Conservation (phyloP, 1,140 invertebrate genomes). For the Hylaeus volcanicus region DNA sequence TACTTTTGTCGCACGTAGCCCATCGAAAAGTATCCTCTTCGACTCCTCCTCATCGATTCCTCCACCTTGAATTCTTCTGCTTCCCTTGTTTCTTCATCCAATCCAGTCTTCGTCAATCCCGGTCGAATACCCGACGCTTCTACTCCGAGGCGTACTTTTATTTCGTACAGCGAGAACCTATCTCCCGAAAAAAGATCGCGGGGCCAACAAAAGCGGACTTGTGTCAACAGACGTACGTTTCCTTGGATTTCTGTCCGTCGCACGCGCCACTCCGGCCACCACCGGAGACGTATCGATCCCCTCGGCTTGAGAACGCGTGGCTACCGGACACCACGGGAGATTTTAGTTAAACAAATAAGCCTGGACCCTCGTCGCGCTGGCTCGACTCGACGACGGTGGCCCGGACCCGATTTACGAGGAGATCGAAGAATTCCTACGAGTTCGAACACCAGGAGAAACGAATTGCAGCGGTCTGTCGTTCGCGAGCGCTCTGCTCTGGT, state of each 20-base stretch:
- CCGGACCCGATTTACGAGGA: slow-evolving; percentile 54
- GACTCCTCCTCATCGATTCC: too few species aligned
- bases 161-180: too few species aligned
- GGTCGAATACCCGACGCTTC: too few species aligned
- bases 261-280: slow-evolving; percentile 56
- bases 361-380: slow-evolving; percentile 29
- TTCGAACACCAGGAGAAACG: too few species aligned
- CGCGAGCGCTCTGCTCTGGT: too few species aligned
- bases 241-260: slow-evolving; percentile 57
- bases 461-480: too few species aligned
- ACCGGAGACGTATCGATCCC: slow-evolving; percentile 55
- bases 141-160: too few species aligned
- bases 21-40: too few species aligned
- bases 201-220: slow-evolving; percentile 46
- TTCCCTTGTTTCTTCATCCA: too few species aligned
- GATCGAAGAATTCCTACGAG: background rate
- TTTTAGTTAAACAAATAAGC: slow-evolving; percentile 72
- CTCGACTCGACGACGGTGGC: slow-evolving; percentile 3
- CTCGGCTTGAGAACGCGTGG: slow-evolving; percentile 46
- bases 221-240: slow-evolving; percentile 58
- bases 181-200: slow-evolving; percentile 54
- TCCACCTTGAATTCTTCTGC: too few species aligned
- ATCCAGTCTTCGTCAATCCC: too few species aligned
- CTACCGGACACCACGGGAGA: slow-evolving; percentile 55
- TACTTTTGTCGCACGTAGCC: too few species aligned